Base-by-base conservation (phyloP, 2,797 vertebrate genomes). In the Halcyon badia region DNA sequence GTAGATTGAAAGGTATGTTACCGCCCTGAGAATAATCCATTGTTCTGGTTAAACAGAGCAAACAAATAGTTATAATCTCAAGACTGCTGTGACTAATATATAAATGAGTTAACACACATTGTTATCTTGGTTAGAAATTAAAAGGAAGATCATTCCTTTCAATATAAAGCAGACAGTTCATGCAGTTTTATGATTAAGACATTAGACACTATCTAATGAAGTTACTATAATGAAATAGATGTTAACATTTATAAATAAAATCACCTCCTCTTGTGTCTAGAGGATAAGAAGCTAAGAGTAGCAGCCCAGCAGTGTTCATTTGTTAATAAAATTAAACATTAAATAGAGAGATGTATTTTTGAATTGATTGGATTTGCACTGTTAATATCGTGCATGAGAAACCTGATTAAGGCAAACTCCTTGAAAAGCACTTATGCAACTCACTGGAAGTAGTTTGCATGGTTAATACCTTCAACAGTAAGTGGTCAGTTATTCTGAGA, bases 11-110 rank as follows among this genome's bases (percentile, higher is more conserved):
- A 90, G 9, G 62, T 89, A 33, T 31, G 12, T 65, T 70, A 69
- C n/a, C 1, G 3, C 10, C 12, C 30, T 49, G 3, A 72, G 28
- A 91, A 86, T 44, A 31, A 76, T 66, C 25, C 20, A 61, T 89
- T 96, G 62, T 66, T 95, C 39, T 70, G 31, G 14, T 84, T 82
- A 87, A 88, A 82, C 30, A 66, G 26, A 92, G 54, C n/a, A 90
- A 93, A 86, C n/a, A 91, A 85, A 71, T 19, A 83, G 25, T 46
- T 90, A 48, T 20, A 82, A 85, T 71, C 84, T 83, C 52, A 92
- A 77, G 37, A 83, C 15, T 87, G 70, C 71, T 48, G 30, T 79
- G 39, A 81, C 39, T 72, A 58, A 70, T 60, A 69, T 6, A 8
- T 51, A 58, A 81, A 81, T 56, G 10, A 51, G 21, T 64, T 66